Evolutionary conservation across 1,140 invertebrate species (phyloP).

Genomic region (Drosophila sucinea): DNA sequence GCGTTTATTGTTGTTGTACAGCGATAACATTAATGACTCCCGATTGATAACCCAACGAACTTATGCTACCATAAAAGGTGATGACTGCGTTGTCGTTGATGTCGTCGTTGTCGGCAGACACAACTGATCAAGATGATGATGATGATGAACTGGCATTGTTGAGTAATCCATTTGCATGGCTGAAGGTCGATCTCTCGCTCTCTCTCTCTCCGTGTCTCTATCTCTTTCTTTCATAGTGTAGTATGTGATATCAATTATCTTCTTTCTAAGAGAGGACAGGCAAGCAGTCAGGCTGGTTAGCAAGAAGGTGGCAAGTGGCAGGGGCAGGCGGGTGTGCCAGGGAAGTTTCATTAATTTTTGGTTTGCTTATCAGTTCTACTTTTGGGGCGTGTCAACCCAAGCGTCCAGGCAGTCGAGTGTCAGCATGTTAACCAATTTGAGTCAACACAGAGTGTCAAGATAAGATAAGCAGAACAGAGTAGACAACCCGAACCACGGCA

Average conservation of each 20-base stretch:
- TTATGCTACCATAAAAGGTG: conserved; percentile 8
- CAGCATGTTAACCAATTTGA: conserved; percentile 81
- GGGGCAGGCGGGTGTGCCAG: neutral
- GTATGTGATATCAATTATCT: conserved; percentile 15
- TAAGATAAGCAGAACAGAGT: conserved; percentile 56
- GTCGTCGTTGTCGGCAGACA: conserved; percentile 3
- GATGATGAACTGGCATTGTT: conserved; percentile 64
- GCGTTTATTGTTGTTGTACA: conserved; percentile 6
- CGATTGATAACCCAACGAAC: conserved; percentile 34
- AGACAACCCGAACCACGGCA: conserved; percentile 36
- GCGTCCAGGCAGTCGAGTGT: conserved; percentile 52
- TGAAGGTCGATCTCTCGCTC: conserved; percentile 52
- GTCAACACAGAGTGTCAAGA: conserved; percentile 79
- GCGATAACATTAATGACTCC: conserved; percentile 65
- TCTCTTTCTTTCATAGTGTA: neutral
- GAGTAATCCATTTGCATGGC: conserved; percentile 73
- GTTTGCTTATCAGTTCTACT: conserved; percentile 44
- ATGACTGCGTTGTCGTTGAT: conserved; percentile 8
- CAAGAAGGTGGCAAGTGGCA: conserved; percentile 13
- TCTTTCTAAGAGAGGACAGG: neutral
- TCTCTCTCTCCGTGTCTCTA: neutral
- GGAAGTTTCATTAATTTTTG: conserved; percentile 30
- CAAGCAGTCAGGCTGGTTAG: neutral
- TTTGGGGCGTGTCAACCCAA: conserved; percentile 14
- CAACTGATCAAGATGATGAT: conserved; percentile 26